Base-by-base conservation (phyloP, 2,888 invertebrate genomes). In the Nematopogon swammerdamellus region DNA sequence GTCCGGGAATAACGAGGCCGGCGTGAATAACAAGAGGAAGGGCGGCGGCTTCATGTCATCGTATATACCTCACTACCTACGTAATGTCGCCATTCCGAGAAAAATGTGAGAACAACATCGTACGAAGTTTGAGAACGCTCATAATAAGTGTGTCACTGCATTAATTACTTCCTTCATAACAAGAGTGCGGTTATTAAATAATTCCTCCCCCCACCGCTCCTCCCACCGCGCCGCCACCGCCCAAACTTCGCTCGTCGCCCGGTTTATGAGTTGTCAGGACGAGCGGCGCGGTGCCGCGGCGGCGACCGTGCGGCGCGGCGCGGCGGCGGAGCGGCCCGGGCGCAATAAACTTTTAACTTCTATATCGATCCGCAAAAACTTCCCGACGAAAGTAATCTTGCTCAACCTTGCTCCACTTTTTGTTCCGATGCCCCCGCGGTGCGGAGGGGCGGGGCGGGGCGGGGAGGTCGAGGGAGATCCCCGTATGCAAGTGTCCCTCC, bases 391-490 rank as follows among this genome's bases (percentile, higher is more conserved):
- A 76, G 76, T 75, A 76, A 73, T 76, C 69, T 67, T 67, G 60
- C 61, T 65, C 74, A 76, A 76, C 76, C 79, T 77, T 79, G 76
- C 70, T 74, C 76, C 65, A 76, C 73, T 76, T 77, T 76, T 73
- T 70, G 75, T 72, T 70, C 70, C 67, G 69, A 72, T 68, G 72
- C 68, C 67, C 63, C 66, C 64, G 55, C 59, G 16, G 43, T 43
- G 14, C 6, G 43, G 61, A 58, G 63, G 63, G 63, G 62, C 61
- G 62, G 60, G 65, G 71, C 62, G 16, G 11, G 25, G n/a, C n/a
- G n/a, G n/a, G n/a, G n/a, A n/a, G n/a, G n/a, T n/a, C n/a, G n/a
- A n/a, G 43, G 18, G 19, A 14, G 19, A n/a, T 10, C 19, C 18
- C 8, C 68, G 71, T 75, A 76, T 76, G 77, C 76, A 75, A 75